phyloP scores from a whole-genome alignment of 2,797 vertebrate genomes.

The Anas flavirostris region DNA sequence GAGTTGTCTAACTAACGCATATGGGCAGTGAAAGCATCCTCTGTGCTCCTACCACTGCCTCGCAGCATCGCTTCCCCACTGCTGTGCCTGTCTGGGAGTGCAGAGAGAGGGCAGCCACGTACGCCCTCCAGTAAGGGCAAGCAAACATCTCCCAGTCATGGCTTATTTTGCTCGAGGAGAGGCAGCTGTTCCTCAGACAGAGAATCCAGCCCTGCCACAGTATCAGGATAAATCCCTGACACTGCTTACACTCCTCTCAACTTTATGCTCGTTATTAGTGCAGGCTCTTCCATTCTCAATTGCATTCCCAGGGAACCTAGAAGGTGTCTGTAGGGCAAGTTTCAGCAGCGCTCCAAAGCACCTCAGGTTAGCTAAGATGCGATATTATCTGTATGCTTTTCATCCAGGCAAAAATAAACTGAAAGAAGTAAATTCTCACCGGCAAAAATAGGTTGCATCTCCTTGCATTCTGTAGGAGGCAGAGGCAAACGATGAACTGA shows the following conservation, averaged over 20 bases:
- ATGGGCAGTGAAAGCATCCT: rapidly evolving
- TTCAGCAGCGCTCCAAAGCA: not conserved
- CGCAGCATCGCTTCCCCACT: not conserved
- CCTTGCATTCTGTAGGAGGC: not conserved
- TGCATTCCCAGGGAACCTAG: not conserved
- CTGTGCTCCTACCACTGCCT: not conserved
- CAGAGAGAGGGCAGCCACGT: not conserved
- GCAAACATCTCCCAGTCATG: no score
- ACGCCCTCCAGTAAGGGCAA: not conserved
- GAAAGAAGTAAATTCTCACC: not conserved
- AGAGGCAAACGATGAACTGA: not conserved
- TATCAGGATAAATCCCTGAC: not conserved
- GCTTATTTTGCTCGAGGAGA: not conserved
- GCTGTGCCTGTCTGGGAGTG: not conserved
- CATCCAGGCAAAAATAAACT: not conserved
- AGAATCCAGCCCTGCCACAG: not conserved
- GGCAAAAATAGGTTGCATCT: not conserved
- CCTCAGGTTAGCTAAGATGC: not conserved
- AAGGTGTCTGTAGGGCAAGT: not conserved
- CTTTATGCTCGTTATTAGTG: not conserved
- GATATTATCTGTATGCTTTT: not conserved
- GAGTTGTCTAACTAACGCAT: not conserved
- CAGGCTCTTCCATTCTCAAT: not conserved
- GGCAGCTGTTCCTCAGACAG: not conserved
- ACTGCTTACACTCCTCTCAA: not conserved